Base-by-base conservation (phyloP, 1,140 invertebrate species). In the Riptortus pedestris region DNA sequence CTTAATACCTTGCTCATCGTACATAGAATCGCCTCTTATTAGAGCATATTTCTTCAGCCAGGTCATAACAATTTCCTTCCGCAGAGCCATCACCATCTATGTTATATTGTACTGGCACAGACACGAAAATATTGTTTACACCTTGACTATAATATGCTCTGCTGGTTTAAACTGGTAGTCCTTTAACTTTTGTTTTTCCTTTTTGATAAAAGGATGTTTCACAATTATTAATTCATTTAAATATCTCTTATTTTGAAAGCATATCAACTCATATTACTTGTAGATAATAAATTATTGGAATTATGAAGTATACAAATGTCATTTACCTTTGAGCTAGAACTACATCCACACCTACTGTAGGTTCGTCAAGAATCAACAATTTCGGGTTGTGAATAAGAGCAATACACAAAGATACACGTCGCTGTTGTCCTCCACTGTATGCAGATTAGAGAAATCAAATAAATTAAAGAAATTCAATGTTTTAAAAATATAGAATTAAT, bases 361-460 rank as follows among this genome's bases (percentile, higher is more conserved):
- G 59, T 26, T 60, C 59, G 26, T 60, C 59, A 3, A 60, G 59
- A 26, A 60, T 31, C n/a, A 60, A 18, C 5, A 60, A 22, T 26
- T 45, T 4, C 14, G 59, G 59, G 38, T 26, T 60, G 26, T 60
- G 59, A 22, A 60, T 7, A 2, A 60, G 38, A 2, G 59, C 45
- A 43, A 60, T 20, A 11, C 28, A 31, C 2, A 60, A 26, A 0
- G 59, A 60, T 26, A 60, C 31, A 1, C 59, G n/a, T n/a, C 59
- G 43, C 45, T 60, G 59, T 18, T 60, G 59, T 43, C 59, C 59
- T 43, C 59, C 59, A 45, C 59, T 60, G 59, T 43, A n/a, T n/a
- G n/a, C 22, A 60, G 22, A 18, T 16, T 33, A 14, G 31, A 51
- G 14, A 51, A n/a, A 51, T 43, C 16, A 38, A 38, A 38, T 38